Evolutionary conservation across 2,797 vertebrate species (phyloP).

Genomic region (Sylvilagus floridanus): DNA sequence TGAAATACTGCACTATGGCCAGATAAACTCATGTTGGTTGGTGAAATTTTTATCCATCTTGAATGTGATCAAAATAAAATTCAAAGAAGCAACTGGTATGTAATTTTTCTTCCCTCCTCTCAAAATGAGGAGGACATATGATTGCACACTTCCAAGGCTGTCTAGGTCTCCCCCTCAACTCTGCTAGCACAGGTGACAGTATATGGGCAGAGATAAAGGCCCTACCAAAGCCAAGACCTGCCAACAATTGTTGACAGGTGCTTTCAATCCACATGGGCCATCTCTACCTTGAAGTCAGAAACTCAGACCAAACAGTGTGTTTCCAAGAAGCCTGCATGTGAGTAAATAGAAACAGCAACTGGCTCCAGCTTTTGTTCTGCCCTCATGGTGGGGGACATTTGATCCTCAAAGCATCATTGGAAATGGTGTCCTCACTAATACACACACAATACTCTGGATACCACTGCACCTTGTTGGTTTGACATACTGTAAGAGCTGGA

Average conservation of each 20-base stretch:
- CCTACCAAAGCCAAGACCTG: not conserved
- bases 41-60: slow-evolving; percentile 22
- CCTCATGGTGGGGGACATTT: not conserved
- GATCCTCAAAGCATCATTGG: not conserved
- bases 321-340: not conserved
- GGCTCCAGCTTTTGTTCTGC: not conserved
- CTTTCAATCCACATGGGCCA: not conserved
- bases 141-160: not conserved
- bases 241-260: not conserved
- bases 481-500: not conserved
- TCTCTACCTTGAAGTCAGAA: not conserved
- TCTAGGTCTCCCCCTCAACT: not conserved
- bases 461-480: not conserved
- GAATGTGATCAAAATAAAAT: slow-evolving; percentile 14
- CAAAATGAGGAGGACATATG: not conserved
- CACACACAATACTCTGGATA: not conserved
- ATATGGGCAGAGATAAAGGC: not conserved
- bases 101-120: not conserved
- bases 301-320: not conserved
- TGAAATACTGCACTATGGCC: not conserved
- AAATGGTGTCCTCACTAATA: not conserved
- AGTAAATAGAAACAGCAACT: not conserved
- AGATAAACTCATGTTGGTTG: slow-evolving; percentile 35
- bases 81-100: not conserved
- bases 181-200: not conserved